Evolutionary conservation across 2,113 vertebrate genomes (phyloP), one percentile per base, ranked within the genome.

Genomic region (Sarotherodon lohbergeri): DNA sequence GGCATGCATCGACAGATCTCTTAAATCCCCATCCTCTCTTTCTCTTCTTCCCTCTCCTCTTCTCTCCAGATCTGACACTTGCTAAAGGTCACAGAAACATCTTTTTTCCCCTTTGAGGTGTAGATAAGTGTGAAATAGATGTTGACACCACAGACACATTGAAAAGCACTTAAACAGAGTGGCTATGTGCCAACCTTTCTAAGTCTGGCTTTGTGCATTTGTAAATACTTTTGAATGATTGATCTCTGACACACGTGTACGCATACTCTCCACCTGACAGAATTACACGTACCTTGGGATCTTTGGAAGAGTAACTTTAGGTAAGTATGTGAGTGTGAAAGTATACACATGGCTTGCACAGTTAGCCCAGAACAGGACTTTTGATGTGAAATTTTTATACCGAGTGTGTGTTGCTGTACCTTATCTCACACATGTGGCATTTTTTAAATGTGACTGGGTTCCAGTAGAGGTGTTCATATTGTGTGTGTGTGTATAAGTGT

Each of bases 91-190:
- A 95, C 84, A 52, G 91, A 91, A 95, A 94, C 94, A 94, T 95
- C 71, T 90, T 95, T 95, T 93, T 84, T 4, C 50, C 83, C 85
- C 90, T 95, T 95, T 95, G 91, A 95, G 94, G 94, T 95, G 95
- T 95, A 95, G 94, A 96, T 93, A 88, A 92, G 92, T 95, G 94
- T 96, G 93, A 95, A 96, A 96, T 95, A 95, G 92, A 95, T 94
- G 94, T 95, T 90, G 94, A 96, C 95, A 94, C 94, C 88, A 66
- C 90, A 84, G 92, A 92, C 92, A 95, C 94, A 94, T 90, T 94
- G 92, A 94, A 93, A 96, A 94, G 91, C 95, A 96, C 95, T 96
- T 95, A 93, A 95, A 93, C 84, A 85, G 89, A 92, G 91, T 91
- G 92, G 84, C 90, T 90, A 84, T 94, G 91, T 88, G 90, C 94